phyloP scores from a whole-genome alignment of 2,113 vertebrate genomes.

The Sinosuthora webbiana region DNA sequence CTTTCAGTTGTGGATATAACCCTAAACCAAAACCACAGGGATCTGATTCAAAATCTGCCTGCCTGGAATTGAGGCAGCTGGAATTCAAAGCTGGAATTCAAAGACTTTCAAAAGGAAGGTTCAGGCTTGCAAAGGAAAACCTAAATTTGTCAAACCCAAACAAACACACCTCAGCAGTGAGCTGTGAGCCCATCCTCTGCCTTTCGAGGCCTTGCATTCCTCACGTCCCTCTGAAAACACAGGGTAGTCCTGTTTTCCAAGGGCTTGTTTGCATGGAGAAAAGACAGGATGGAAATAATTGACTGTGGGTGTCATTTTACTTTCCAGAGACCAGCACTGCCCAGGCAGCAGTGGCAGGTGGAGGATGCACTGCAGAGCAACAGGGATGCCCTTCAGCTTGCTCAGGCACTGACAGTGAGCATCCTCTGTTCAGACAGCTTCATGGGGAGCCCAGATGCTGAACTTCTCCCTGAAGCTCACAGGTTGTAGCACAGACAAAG shows the following conservation, averaged over 20 bases:
- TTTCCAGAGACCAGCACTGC: neutral
- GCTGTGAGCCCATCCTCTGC: neutral
- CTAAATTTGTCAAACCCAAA: conserved; percentile 25
- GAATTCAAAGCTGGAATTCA: conserved; percentile 39
- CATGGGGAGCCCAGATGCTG: neutral
- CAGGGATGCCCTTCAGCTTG: neutral
- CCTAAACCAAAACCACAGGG: conserved; percentile 58
- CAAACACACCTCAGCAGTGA: neutral
- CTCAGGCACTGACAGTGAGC: neutral
- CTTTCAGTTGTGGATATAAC: conserved; percentile 59
- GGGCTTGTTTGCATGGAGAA: neutral
- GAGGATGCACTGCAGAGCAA: neutral
- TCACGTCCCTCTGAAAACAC: neutral
- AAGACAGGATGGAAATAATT: neutral
- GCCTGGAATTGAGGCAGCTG: conserved; percentile 19
- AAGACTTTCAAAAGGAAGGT: conserved; percentile 20
- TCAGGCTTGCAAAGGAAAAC: neutral
- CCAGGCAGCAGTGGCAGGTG: neutral
- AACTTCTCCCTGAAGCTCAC: neutral
- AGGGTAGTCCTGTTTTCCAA: neutral
- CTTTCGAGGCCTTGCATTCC: fast-evolving
- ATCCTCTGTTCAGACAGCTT: neutral
- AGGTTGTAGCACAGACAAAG: neutral
- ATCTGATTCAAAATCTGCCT: conserved; percentile 39
- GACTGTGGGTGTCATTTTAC: neutral